Conservation (phyloP, 2,113 vertebrate genomes). For the Corythornis cristatus region DNA sequence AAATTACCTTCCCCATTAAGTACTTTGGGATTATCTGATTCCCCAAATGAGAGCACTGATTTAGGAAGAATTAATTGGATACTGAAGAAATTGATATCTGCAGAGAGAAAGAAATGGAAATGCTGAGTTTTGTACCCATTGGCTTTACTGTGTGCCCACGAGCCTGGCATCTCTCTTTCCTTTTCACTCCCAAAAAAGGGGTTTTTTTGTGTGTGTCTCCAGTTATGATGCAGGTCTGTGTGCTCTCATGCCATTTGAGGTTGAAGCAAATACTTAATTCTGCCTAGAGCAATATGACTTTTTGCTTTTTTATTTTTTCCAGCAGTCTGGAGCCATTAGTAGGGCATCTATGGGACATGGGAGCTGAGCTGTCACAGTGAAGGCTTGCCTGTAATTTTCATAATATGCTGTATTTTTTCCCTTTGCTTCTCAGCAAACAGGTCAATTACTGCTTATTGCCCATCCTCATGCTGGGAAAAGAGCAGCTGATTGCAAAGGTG, state of each 20-base stretch:
- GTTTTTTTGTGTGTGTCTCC: neutral
- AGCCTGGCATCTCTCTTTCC: neutral
- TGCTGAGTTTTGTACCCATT: neutral
- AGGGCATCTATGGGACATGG: neutral
- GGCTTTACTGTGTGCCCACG: neutral
- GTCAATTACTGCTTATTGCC: conserved; percentile 37
- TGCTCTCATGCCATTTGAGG: neutral
- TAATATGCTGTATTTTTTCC: conserved; percentile 45
- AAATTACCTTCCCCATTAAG: neutral
- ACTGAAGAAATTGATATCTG: neutral
- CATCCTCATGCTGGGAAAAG: neutral
- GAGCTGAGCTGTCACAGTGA: conserved; percentile 11
- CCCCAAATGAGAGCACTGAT: neutral
- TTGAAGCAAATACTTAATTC: neutral
- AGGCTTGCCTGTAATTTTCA: conserved; percentile 53
- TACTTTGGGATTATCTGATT: neutral
- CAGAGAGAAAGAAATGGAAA: neutral
- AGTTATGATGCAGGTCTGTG: neutral
- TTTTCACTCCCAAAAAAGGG: neutral
- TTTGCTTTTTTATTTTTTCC: neutral
- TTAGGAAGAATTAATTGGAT: neutral
- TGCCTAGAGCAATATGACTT: neutral
- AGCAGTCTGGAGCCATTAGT: neutral
- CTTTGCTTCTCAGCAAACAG: conserved; percentile 9
- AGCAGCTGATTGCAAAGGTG: neutral